Evolutionary conservation across 30 jellyfish, hydroid and myxozoan species (phyloP).

Genomic region (Phacellophora camtschatica): DNA sequence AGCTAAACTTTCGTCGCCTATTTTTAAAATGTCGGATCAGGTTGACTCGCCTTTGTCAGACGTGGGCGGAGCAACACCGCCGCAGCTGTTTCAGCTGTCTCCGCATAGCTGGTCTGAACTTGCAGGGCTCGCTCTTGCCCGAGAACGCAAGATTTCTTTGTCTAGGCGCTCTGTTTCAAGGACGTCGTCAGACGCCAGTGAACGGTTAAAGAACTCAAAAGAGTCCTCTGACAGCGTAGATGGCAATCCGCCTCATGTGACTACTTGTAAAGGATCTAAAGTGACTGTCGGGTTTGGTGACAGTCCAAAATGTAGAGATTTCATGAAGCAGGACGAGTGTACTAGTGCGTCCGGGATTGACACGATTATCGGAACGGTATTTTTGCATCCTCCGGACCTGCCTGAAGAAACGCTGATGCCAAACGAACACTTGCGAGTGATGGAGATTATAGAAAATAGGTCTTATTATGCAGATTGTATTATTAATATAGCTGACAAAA

Average conservation of each 20-base stretch:
- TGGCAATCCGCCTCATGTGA: slow-evolving; percentile 29
- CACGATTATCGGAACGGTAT: slow-evolving; percentile 59
- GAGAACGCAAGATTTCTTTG: slow-evolving; percentile 58
- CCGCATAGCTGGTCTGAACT: slow-evolving; percentile 77
- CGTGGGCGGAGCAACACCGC: slow-evolving; percentile 86
- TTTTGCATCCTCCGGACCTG: slow-evolving; percentile 66
- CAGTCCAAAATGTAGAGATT: not conserved
- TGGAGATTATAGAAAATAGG: slow-evolving; percentile 35
- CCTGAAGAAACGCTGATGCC: slow-evolving; percentile 76
- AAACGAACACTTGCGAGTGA: slow-evolving; percentile 54
- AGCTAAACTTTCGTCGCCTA: slow-evolving; percentile 87
- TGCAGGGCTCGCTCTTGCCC: slow-evolving; percentile 44
- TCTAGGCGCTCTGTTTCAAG: slow-evolving; percentile 55
- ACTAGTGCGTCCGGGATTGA: slow-evolving; percentile 37
- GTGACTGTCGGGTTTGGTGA: slow-evolving; percentile 63
- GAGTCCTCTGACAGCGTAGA: not conserved
- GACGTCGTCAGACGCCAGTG: slow-evolving; percentile 61
- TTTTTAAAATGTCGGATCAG: slow-evolving; percentile 52
- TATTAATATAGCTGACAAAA: slow-evolving; percentile 9
- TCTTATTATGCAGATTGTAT: slow-evolving; percentile 12
- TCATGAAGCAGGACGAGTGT: not conserved
- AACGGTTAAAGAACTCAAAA: slow-evolving; percentile 2
- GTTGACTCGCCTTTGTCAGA: slow-evolving; percentile 72
- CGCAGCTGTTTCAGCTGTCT: slow-evolving; percentile 71
- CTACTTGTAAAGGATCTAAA: slow-evolving; percentile 60